Percentiles rank a stretch among this genome's conserved stretches.
These are phyloP conservation scores for Zosterops borbonicus DNA, from an alignment of 2,113 vertebrate species.

Conservation along the genomic window DNA sequence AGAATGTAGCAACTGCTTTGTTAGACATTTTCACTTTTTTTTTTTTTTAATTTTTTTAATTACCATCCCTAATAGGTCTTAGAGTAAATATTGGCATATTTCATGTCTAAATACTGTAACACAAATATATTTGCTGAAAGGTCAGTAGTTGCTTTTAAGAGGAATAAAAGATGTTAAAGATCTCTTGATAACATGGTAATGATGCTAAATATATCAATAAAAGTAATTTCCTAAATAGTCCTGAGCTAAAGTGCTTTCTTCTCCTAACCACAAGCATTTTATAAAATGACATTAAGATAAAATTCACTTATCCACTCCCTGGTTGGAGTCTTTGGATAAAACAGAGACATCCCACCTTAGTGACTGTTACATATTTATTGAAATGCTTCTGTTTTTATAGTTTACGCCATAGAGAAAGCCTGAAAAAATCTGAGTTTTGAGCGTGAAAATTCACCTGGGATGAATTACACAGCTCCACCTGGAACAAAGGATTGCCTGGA, in stretches of 20 bases:
- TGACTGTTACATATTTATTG: background rate
- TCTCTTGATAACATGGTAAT: background rate
- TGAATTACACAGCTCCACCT: background rate
- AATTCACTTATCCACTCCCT: conserved; percentile 23
- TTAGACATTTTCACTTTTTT: background rate
- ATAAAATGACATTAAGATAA: background rate
- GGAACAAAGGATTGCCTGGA: background rate
- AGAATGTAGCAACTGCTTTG: background rate
- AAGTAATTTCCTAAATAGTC: conserved; percentile 43
- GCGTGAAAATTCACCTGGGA: background rate
- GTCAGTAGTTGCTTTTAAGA: background rate
- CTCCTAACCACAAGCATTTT: conserved; percentile 17
- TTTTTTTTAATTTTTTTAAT: background rate
- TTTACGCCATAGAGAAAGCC: background rate
- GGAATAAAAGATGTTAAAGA: background rate
- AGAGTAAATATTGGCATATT: background rate
- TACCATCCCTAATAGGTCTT: background rate
- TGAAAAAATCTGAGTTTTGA: background rate
- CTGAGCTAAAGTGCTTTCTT: conserved; percentile 22
- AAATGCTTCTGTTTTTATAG: background rate
- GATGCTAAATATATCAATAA: conserved; percentile 36
- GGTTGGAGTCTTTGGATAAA: background rate
- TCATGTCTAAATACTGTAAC: background rate
- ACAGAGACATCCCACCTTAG: background rate
- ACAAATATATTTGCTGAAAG: conserved; percentile 4